Base-by-base conservation (phyloP, 2,113 vertebrate genomes). In the Brachyhypopomus gauderio region DNA sequence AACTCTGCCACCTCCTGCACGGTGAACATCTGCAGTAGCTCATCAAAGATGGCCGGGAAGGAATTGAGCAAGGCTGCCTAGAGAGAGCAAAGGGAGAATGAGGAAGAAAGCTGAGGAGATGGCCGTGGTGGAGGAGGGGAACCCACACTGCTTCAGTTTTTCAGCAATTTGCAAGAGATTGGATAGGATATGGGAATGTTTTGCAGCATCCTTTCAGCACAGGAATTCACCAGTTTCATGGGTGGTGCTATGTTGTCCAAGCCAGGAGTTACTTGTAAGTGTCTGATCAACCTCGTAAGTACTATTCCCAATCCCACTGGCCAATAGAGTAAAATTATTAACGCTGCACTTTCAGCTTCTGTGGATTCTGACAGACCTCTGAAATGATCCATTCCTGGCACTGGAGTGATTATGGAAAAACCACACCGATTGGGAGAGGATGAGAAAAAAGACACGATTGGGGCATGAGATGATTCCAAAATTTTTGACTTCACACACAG, bases 1-100 rank as follows among this genome's bases (percentile, higher is more conserved):
- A 98, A 97, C 91, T 99, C 97, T 0, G 97, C 97, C 36, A 99
- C 97, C 77, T 99, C 98, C 85, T 97, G 96, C 77, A 98, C 96
- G 0, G 96, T 96, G 86, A 99, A 99, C 97, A 99, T 98, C 88
- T 98, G 97, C 86, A 99, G 88, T 83, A 99, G 94, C 90, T 99
- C 97, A 0, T 99, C 98, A 23, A 99, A 98, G 89, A 99, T 97
- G 20, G 97, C 95, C 0, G 98, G 97, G 88, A 99, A 98, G 0
- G 97, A 98, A 92, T 96, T 98, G 23, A 99, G 90, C 55, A 99
- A 91, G 0, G 97, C 97, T 0, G 96, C 98, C 98, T 99, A 92
- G 55, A 82, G 82, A 60, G 6, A 79, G 41, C 0, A 71, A 76
- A 60, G 52, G 22, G n/a, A 23, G 16, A 3, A 63, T 45, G 23